Evolutionary conservation across 1,140 invertebrate genomes (phyloP).

Genomic region (Brachionus sp.): DNA sequence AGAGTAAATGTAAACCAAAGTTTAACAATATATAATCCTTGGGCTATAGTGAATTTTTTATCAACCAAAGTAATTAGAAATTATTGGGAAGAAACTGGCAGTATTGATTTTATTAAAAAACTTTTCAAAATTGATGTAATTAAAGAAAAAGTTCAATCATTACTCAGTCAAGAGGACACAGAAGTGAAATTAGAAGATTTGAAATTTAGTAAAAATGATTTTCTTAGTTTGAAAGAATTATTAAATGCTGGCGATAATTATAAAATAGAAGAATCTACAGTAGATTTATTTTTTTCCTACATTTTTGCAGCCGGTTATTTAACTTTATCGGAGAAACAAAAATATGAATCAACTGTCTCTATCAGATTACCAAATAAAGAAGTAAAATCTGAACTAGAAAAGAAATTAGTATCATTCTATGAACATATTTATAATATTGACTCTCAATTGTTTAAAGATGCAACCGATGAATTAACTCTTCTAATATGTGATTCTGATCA

Average conservation of each 20-base stretch:
- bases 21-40: conserved; percentile 19
- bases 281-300: not conserved
- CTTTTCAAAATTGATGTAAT: too few relatives aligned
- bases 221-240: not conserved
- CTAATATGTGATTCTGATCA: not conserved
- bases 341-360: not conserved
- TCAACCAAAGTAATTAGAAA: not conserved
- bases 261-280: not conserved
- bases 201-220: not conserved
- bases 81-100: too few relatives aligned
- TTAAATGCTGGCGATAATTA: not conserved
- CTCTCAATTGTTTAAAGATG: too few relatives aligned
- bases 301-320: conserved; percentile 1
- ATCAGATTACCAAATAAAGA: not conserved
- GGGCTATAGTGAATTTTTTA: conserved; percentile 7
- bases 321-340: not conserved
- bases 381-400: not conserved
- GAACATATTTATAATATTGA: not conserved
- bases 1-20: not conserved
- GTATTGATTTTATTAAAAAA: too few relatives aligned
- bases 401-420: not conserved
- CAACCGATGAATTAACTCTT: not conserved
- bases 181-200: not conserved
- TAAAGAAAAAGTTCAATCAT: too few relatives aligned
- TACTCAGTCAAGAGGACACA: not conserved